Evolutionary conservation across 2,113 vertebrate species (phyloP).

Genomic region (Gambusia holbrooki): DNA sequence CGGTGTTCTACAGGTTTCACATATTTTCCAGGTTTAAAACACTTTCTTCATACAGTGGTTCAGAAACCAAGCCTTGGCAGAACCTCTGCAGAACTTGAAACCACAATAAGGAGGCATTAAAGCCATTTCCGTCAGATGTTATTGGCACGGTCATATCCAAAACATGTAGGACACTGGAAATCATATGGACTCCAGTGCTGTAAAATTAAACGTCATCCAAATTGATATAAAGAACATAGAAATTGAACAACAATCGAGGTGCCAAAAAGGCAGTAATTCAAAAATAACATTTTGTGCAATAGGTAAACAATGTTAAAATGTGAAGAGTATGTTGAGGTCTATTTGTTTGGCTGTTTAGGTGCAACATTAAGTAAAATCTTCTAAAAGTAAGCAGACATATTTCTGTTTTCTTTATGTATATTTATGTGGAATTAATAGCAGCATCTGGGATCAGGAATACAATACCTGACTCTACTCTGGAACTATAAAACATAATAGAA

Average conservation of each 20-base stretch:
- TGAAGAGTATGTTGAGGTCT: no score
- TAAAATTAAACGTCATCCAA: neutral
- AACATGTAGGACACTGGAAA: neutral
- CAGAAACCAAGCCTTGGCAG: neutral
- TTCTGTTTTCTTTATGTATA: neutral
- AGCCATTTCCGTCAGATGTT: neutral
- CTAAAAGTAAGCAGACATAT: slow-evolving; percentile 16
- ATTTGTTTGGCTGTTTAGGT: neutral
- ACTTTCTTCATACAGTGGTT: neutral
- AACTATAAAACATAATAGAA: neutral
- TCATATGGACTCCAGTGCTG: neutral
- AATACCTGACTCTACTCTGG: neutral
- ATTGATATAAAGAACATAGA: neutral
- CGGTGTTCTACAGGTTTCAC: neutral
- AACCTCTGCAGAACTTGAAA: no score
- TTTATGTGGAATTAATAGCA: neutral
- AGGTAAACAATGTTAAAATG: no score
- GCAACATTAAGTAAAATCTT: slow-evolving; percentile 7
- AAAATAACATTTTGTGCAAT: no score
- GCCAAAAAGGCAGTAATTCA: no score
- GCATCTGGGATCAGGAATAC: slow-evolving; percentile 4
- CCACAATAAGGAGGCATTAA: neutral
- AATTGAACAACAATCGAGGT: neutral
- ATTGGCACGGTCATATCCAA: neutral
- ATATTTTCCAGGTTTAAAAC: neutral